Percentiles rank a stretch among this genome's conserved stretches.
Conservation (phyloP, 2,888 invertebrate genomes). For the Teleiodes luculella region DNA sequence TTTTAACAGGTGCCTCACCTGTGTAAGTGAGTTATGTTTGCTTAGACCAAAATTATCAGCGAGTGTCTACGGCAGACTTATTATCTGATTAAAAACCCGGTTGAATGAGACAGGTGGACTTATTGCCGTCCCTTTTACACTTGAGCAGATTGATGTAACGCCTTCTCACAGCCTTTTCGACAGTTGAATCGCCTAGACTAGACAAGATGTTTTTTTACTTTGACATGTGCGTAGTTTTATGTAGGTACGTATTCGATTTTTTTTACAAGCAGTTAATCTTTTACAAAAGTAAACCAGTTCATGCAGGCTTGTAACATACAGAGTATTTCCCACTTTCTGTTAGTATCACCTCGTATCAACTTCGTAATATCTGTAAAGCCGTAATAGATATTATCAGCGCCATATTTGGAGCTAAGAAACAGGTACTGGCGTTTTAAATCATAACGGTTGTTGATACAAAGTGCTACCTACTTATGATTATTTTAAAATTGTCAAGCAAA, state of each 20-base stretch:
- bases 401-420: slow-evolving; percentile 6
- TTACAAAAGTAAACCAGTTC: neutral
- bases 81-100: slow-evolving; percentile 39
- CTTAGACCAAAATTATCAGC: slow-evolving; percentile 52
- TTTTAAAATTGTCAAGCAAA: slow-evolving; percentile 30
- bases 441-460: slow-evolving; percentile 15
- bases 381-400: slow-evolving; percentile 5
- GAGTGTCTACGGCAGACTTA: slow-evolving; percentile 27
- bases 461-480: slow-evolving; percentile 21
- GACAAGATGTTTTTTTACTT: neutral
- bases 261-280: neutral
- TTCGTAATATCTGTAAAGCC: neutral
- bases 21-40: slow-evolving; percentile 46
- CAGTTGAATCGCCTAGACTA: neutral
- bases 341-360: slow-evolving; percentile 1
- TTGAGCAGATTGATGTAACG: neutral
- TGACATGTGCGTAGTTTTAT: neutral
- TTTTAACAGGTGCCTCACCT: slow-evolving; percentile 52
- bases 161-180: neutral
- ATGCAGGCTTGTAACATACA: neutral
- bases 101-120: slow-evolving; percentile 27
- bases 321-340: slow-evolving; percentile 7
- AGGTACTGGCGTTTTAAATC: slow-evolving; percentile 4
- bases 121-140: slow-evolving; percentile 19
- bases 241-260: neutral